phyloP scores from a whole-genome alignment of 2,888 invertebrate genomes.

The Achlya flavicornis region DNA sequence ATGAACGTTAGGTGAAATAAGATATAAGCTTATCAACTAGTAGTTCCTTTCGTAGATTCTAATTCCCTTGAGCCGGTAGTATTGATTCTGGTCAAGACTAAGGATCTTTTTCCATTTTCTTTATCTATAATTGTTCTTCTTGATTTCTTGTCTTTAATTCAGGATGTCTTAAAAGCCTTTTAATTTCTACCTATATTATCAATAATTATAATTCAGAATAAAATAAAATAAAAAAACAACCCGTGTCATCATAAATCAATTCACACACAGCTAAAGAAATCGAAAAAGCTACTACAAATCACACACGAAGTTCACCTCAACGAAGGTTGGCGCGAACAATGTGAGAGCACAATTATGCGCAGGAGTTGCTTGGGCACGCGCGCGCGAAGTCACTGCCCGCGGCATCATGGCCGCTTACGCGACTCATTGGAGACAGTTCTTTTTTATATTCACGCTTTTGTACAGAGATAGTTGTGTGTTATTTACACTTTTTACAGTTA shows the following conservation, averaged over 20 bases:
- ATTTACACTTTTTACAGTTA: background rate
- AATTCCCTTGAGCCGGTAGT: no score
- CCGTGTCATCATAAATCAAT: no score
- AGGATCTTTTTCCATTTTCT: no score
- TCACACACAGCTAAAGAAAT: slow-evolving; percentile 14
- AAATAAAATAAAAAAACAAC: no score
- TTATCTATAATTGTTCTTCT: no score
- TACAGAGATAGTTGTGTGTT: background rate
- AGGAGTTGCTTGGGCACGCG: slow-evolving; percentile 48
- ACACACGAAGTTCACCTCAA: slow-evolving; percentile 25
- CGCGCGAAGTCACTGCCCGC: slow-evolving; percentile 23
- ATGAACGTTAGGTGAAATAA: background rate
- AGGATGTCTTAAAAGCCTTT: no score
- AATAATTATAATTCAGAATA: background rate
- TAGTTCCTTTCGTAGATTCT: no score
- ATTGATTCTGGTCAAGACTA: no score
- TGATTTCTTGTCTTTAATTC: no score
- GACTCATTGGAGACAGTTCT: slow-evolving; percentile 11
- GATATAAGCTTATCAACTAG: background rate
- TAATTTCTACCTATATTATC: background rate
- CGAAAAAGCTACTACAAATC: slow-evolving; percentile 35
- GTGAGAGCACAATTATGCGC: slow-evolving; percentile 45
- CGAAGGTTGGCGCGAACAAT: slow-evolving; percentile 32
- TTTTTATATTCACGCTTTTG: slow-evolving; percentile 9
- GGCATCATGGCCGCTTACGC: slow-evolving; percentile 12